Base-by-base conservation (phyloP, 2,797 vertebrate species). In the Acanthurus lineatus region DNA sequence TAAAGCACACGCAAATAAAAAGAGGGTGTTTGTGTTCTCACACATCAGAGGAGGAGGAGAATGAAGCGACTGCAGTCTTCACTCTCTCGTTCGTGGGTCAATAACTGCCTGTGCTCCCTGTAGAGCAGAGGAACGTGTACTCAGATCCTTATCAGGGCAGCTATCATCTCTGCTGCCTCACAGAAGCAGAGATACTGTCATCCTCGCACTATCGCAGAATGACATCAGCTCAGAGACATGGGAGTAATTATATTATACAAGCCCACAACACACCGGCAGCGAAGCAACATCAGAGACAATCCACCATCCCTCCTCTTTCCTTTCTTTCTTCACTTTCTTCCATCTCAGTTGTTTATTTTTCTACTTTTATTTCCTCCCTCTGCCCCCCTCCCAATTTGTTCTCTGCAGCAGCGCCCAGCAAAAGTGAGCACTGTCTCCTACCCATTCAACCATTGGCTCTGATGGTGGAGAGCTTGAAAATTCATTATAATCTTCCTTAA, bases 81-180 rank as follows among this genome's bases (percentile, higher is more conserved):
- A 57, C 76, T 89, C 85, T 79, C 85, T 89, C 79, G 61, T 86
- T 82, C 71, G 75, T 78, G 91, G 95, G 96, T 96, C 93, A 95
- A 95, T 96, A 96, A 86, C 88, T 74, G 88, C 87, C 86, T 77
- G 72, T 88, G 86, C 90, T 93, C 88, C 89, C 94, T 89, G 79
- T 87, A 88, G 86, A 93, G 88, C 89, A 89, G 88, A 66, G 91
- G 83, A 88, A 88, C 94, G 93, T 94, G 92, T 93, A 94, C 93
- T 93, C 93, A 94, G 93, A 95, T 96, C 83, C 91, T 94, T 95
- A 96, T 97, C 94, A 93, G 93, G 94, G 80, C 72, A 93, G 88
- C 92, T 89, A 94, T 92, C 89, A 93, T 89, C 89, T 87, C 75
- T 70, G 49, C 90, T 93, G 89, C 88, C 82, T 88, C 74, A 61